Base-by-base conservation (phyloP, 2,888 invertebrate genomes). In the Pecten maximus region DNA sequence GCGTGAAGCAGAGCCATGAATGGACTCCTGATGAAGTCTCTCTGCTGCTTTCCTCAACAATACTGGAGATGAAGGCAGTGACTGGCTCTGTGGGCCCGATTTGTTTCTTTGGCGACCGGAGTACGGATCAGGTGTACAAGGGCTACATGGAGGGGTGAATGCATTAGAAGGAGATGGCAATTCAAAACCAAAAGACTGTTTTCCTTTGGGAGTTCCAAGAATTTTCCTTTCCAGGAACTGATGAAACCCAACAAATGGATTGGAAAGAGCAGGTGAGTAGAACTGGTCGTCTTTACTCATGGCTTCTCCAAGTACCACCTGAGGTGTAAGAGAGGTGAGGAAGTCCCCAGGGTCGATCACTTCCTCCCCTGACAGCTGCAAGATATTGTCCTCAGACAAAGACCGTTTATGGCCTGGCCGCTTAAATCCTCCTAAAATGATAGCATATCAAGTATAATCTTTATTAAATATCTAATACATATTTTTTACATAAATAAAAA, bases 241-340 rank as follows among this genome's bases (percentile, higher is more conserved):
- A n/a, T 94, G 93, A 91, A 95, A 95, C 44, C 94, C 94, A 40
- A 96, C 96, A 93, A 96, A 96, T 88, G 95, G 96, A 92, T 96
- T 96, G 87, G 93, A 93, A 87, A 93, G 93, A 0, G 95, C 94
- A 28, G 97, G 97, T 16, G 94, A 94, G 93, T 97, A 97, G 92
- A 96, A 96, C n/a, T 96, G 96, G 93, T 97, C 97, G 89, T 96
- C 96, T 87, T 95, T 93, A 89, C 98, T 98, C 98, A 99, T 99
- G 92, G 98, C 98, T 97, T 98, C 98, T 89, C 98, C 98, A 15
- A 98, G 98, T 35, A 35, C 74, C 94, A 98, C 96, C 91, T 97
- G 98, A 91, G 98, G 97, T 90, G 98, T 97, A 74, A 95, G 90
- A 8, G 89, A 91, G 40, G 89, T 48, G 19, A 93, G 88, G 90